Percentiles rank a stretch among this genome's conserved stretches.
phyloP scores from a whole-genome alignment of 2,113 vertebrate genomes.

The Osmerus eperlanus region DNA sequence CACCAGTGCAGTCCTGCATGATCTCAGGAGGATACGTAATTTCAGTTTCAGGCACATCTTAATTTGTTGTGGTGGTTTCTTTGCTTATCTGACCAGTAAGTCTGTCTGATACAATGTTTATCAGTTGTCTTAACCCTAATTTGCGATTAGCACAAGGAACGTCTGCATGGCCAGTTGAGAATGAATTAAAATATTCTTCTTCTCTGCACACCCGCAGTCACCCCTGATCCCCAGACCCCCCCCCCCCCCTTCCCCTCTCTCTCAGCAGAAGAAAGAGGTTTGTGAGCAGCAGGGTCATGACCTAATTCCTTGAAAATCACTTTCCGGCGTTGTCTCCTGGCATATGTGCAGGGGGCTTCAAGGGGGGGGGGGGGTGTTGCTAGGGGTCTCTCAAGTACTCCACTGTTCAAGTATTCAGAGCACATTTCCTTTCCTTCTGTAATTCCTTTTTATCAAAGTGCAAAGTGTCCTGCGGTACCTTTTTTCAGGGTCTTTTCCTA shows the following conservation, averaged over 20 bases:
- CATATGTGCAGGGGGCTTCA: constrained; percentile 19
- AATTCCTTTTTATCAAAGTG: too few relatives aligned
- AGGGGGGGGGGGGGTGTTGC: neutral
- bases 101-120: constrained; percentile 41
- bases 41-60: neutral
- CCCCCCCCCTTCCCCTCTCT: too few relatives aligned
- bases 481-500: too few relatives aligned
- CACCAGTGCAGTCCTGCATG: neutral
- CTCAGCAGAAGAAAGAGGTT: neutral
- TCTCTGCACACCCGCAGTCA: neutral
- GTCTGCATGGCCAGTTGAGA: constrained; percentile 50
- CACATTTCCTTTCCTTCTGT: too few relatives aligned
- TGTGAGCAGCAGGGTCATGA: constrained; percentile 33
- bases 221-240: neutral
- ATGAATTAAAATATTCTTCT: constrained; percentile 53
- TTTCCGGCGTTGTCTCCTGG: constrained; percentile 6
- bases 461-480: too few relatives aligned
- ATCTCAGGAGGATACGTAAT: neutral
- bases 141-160: constrained; percentile 52
- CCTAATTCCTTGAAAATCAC: constrained; percentile 58
- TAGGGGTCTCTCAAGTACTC: too few relatives aligned
- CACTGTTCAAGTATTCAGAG: too few relatives aligned
- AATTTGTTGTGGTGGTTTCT: constrained; percentile 12
- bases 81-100: constrained; percentile 20
- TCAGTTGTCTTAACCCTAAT: constrained; percentile 42